Percentiles rank a stretch among this genome's conserved stretches.
Evolutionary conservation across 2,113 vertebrate genomes (phyloP).

Genomic region (Sebastes schlegelii): DNA sequence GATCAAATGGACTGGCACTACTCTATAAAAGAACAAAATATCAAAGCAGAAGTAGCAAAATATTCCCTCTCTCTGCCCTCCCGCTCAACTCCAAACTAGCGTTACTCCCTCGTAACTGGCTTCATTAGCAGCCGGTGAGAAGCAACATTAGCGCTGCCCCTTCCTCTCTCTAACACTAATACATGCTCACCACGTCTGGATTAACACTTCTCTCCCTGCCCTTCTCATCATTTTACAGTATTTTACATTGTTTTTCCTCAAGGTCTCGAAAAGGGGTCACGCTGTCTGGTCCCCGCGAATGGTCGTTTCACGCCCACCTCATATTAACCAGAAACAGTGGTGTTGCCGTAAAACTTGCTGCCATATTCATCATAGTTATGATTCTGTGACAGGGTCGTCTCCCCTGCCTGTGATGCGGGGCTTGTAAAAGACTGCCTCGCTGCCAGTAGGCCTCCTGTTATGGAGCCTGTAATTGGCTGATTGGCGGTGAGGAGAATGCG

Average conservation of each 20-base stretch:
- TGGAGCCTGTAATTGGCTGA: slow-evolving; percentile 84
- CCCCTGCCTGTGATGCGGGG: slow-evolving; percentile 68
- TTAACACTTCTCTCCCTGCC: slow-evolving; percentile 60
- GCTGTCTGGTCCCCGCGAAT: slow-evolving; percentile 36
- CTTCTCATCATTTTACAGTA: slow-evolving; percentile 53
- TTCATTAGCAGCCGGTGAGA: slow-evolving; percentile 50
- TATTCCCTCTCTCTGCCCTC: slow-evolving; percentile 28
- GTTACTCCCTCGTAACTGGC: slow-evolving; percentile 33
- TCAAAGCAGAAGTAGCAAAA: slow-evolving; percentile 36
- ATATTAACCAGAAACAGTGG: slow-evolving; percentile 67
- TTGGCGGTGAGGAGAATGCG: slow-evolving; percentile 77
- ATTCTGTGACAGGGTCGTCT: slow-evolving; percentile 75
- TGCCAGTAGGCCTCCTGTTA: slow-evolving; percentile 75
- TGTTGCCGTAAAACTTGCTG: slow-evolving; percentile 60
- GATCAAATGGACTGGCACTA: slow-evolving; percentile 52
- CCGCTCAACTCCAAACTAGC: slow-evolving; percentile 14
- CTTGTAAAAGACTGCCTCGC: slow-evolving; percentile 73
- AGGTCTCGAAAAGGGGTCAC: slow-evolving; percentile 54
- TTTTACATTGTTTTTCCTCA: slow-evolving; percentile 58
- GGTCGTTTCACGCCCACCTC: slow-evolving; percentile 64
- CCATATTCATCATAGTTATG: slow-evolving; percentile 84
- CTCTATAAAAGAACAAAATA: slow-evolving; percentile 51
- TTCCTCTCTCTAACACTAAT: slow-evolving; percentile 57
- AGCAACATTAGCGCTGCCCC: slow-evolving; percentile 33
- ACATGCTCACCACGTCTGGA: slow-evolving; percentile 59